Evolutionary conservation across 2,113 vertebrate species (phyloP), one percentile per base, ranked within the genome.

Genomic region (Brachyhypopomus occidentalis): DNA sequence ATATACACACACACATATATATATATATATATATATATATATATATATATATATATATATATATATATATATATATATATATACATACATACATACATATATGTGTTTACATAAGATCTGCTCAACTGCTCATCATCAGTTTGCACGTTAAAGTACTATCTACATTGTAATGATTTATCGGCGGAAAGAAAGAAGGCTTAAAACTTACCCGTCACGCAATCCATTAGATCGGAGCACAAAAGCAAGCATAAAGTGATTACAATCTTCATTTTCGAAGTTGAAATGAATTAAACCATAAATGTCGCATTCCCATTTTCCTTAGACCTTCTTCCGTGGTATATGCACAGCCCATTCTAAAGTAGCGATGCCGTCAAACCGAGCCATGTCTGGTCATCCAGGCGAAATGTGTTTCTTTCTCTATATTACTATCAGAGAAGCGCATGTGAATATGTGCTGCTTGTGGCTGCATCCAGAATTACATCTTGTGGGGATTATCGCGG

Each of bases 171-270:
- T 14, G 25, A 36, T 22, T 34, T 17, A 8, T 16, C 23, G 22
- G 1, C 23, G 22, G 1, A n/a, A 38, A 63, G 9, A 55, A 72
- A 69, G 34, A 48, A 58, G 38, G 16, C 19, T 58, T 60, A 14
- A 48, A 75, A 88, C 91, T 90, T 87, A 93, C 92, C 90, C 0
- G 60, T 76, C 38, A 90, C 85, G 2, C 82, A 80, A 58, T 82
- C 58, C 75, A 89, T 66, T 17, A 84, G 34, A 71, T 83, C 81
- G 72, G 85, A 84, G 30, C 80, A 85, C 63, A 91, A 70, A 23
- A 92, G 87, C 34, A 91, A 78, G 67, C 84, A 88, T 83, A 89
- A 84, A 82, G 79, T 22, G 30, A 89, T 83, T 59, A 85, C 74
- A 86, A 71, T 59, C 55, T 75, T 88, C 92, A 92, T 92, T 87